A percentile compares a stretch with the other conserved stretches of the same genome.
Conservation (phyloP, 2,113 vertebrate genomes). For the Festucalex cinctus region DNA sequence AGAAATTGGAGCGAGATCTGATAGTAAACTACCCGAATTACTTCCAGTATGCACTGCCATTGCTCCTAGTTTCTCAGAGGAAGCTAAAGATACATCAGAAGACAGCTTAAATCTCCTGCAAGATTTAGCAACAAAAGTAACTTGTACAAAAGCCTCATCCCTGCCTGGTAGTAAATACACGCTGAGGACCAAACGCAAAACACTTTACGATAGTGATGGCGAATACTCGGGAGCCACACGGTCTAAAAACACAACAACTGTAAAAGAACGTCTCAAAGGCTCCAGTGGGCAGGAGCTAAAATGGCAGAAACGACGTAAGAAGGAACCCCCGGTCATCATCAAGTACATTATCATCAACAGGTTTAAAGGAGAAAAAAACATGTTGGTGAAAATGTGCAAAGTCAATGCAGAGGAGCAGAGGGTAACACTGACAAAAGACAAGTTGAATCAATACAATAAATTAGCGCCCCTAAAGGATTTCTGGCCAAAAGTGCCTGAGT, state of each 20-base stretch:
- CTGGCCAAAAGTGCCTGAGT: constrained; percentile 95
- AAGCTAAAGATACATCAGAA: constrained; percentile 40
- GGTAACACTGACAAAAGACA: constrained; percentile 87
- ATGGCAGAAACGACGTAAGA: constrained; percentile 86
- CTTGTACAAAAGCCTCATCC: constrained; percentile 78
- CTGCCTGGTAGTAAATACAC: constrained; percentile 92
- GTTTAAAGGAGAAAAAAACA: constrained; percentile 98
- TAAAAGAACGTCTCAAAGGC: constrained; percentile 60
- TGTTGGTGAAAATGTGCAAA: constrained; percentile 94
- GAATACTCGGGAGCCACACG: constrained; percentile 75
- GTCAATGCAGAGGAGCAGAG: constrained; percentile 83
- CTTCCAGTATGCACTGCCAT: constrained; percentile 14
- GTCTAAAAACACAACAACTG: constrained; percentile 76
- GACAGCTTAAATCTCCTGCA: constrained; percentile 49
- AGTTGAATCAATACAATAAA: constrained; percentile 83
- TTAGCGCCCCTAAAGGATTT: constrained; percentile 93
- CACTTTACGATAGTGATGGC: constrained; percentile 81
- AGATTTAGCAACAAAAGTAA: constrained; percentile 63
- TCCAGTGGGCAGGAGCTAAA: constrained; percentile 64
- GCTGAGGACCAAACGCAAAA: constrained; percentile 89
- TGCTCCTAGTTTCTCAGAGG: constrained; percentile 24
- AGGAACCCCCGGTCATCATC: constrained; percentile 93
- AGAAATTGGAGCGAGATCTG: constrained; percentile 9
- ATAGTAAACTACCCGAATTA: constrained; percentile 20
- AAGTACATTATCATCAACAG: constrained; percentile 99